Conservation (phyloP, 2,888 invertebrate genomes). For the Tenthredo livida region DNA sequence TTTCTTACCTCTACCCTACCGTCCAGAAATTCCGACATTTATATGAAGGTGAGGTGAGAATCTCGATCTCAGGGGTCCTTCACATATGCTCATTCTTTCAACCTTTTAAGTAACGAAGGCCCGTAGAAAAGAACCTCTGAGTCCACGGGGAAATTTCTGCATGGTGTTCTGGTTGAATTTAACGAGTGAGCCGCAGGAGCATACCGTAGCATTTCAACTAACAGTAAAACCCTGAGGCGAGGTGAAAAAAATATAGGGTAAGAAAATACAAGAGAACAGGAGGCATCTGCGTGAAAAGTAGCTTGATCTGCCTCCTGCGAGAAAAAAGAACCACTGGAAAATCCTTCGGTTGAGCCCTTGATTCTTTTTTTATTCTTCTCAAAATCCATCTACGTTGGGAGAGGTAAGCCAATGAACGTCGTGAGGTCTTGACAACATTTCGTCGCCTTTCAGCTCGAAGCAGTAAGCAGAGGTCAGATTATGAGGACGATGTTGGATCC, state of each 20-base stretch:
- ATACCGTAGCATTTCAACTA: constrained; percentile 2
- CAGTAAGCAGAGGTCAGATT: background rate
- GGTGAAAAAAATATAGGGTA: background rate
- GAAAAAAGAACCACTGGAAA: background rate
- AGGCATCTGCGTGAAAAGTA: background rate
- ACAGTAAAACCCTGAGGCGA: background rate
- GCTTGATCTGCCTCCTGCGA: background rate
- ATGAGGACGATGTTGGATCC: background rate
- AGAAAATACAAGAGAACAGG: background rate
- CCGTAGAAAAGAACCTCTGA: background rate
- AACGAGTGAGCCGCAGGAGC: background rate
- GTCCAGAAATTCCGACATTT: background rate
- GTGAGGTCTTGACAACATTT: background rate
- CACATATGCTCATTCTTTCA: background rate
- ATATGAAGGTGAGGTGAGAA: background rate
- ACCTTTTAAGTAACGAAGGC: constrained; percentile 13
- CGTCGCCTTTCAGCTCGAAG: background rate
- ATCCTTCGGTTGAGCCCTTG: background rate
- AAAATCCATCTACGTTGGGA: background rate
- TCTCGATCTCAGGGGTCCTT: constrained; percentile 1
- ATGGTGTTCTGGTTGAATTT: constrained; percentile 9
- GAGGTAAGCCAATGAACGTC: background rate
- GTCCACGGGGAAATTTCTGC: constrained; percentile 19
- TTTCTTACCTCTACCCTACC: background rate
- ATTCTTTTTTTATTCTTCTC: background rate